Base-by-base conservation (phyloP, 2,113 vertebrate genomes). In the Lepisosteus osseus region DNA sequence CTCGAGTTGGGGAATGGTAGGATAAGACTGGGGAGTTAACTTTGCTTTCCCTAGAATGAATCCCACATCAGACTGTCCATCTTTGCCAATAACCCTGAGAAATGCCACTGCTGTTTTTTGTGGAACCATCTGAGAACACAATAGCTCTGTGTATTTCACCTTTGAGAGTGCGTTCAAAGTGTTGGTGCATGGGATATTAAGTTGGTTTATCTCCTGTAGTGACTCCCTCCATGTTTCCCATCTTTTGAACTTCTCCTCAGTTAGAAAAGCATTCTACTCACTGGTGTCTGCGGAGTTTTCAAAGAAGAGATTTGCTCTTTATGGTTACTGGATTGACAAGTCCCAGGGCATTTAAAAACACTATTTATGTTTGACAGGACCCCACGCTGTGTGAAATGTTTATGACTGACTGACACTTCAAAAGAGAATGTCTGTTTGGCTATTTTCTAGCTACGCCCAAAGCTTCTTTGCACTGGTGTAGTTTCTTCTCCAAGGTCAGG, bases 381-480 rank as follows among this genome's bases (percentile, higher is more conserved):
- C 15, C 15, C 68, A 42, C 54, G 56, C 2, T 57, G 40, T 43
- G 68, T 70, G 68, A 70, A 70, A n/a, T 54, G 55, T 17, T 70
- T 70, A 5, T 61, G n/a, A 2, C 43, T 11, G 9, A 4, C 6
- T 4, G 64, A 45, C 2, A 68, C 55, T 41, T 2, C 1, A 7
- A 67, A 73, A 2, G 62, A 67, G n/a, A 77, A 73, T 8, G 54
- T 70, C 54, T 78, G 69, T 12, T 17, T 17, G 15, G 92, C 72
- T 88, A 94, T 92, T 67, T 70, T 14, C 51, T 61, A 77, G 55
- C 11, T 12, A 7, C 61, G 8, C 3, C 61, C 59, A 17, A 1
- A 77, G 40, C 75, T 77, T 3, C 40, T 14, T n/a, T 77, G 71
- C 3, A 54, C 29, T 2, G 61, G 66, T 3, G n/a, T 14, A 15